Evolutionary conservation across 2,797 vertebrate genomes (phyloP), one percentile per base, ranked within the genome.

Genomic region (Perdix hodgsoniae): DNA sequence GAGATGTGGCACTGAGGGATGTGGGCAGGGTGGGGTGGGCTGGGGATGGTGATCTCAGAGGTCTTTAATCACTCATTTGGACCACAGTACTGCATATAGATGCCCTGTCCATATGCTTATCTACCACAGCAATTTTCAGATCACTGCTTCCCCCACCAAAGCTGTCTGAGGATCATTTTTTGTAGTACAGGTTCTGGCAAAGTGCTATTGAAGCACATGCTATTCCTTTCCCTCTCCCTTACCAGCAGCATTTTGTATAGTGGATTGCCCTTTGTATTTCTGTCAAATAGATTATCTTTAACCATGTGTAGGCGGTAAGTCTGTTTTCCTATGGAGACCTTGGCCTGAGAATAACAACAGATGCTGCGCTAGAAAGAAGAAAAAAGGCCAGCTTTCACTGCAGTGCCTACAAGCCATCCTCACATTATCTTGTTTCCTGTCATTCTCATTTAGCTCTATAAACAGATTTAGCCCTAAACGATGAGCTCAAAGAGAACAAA

Each of bases 401-500:
- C 11, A 15, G 40, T 44, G 31, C 37, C 49, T 71, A 31, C 35
- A 61, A 66, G 45, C 56, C 59, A 39, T 14, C 16, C n/a, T 57
- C 69, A 27, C 24, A 8, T 60, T 27, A 21, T 74, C 88, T 91
- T 79, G 16, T 45, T 75, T 39, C 47, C 77, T 79, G 56, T 17
- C 67, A 24, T 64, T 89, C 78, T 85, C 40, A 14, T 73, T 86
- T 57, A 72, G 60, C 40, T 73, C 54, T 33, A 23, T 16, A 31
- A 76, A 52, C 27, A 31, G 49, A 57, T 76, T 90, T 40, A 67
- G 37, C 35, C 52, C 39, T 61, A 88, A 91, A 91, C 12, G 7
- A 59, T 31, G 64, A 93, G 80, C 33, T 88, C 56, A 63, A 86
- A 80, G 27, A 79, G 59, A 49, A 93, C 71, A 87, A 90, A 88